Base-by-base conservation (phyloP, 2,888 invertebrate genomes). In the Camptogramma bilineatum region DNA sequence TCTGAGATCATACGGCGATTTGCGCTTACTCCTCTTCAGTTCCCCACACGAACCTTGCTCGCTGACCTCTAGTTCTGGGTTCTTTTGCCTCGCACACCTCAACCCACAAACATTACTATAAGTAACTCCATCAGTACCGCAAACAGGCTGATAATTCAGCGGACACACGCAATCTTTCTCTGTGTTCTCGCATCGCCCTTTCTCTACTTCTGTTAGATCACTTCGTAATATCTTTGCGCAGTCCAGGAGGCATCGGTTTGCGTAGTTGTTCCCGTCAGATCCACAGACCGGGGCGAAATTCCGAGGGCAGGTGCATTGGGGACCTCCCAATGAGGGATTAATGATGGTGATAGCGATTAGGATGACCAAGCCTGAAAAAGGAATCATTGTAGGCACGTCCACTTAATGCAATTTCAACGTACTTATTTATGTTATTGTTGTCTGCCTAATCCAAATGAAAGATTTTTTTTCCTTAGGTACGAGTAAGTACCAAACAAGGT, bases 111-210 rank as follows among this genome's bases (percentile, higher is more conserved):
- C 18, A 24, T 65, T 68, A 9, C 4, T 64, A 48, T 70, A 70
- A 0, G 65, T 70, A 2, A 62, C 47, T 0, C 61, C 62, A 44
- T 70, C 70, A 4, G 65, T 62, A 0, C 67, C 70, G 16, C 70
- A 70, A 0, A 68, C 62, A 0, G 69, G 66, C 4, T 21, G 13
- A 0, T 55, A 4, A 7, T 31, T 46, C 16, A 13, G 19, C 2
- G 7, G 24, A 28, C 67, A 67, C 1, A 10, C 17, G 46, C 67
- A 67, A 21, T 50, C 19, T 13, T 42, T 13, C 4, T 8, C 28
- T 17, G 5, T 24, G 3, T 16, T 4, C 0, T 42, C 53, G 21
- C 64, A 64, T 9, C 47, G 24, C 7, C 60, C 59, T 9, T 61
- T 17, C 1, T 63, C 57, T 1, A 16, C 5, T 4, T 55, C 46